These are phyloP conservation scores for Tachina lurida DNA, from an alignment of 2,888 invertebrate species.

Conservation along the genomic window DNA sequence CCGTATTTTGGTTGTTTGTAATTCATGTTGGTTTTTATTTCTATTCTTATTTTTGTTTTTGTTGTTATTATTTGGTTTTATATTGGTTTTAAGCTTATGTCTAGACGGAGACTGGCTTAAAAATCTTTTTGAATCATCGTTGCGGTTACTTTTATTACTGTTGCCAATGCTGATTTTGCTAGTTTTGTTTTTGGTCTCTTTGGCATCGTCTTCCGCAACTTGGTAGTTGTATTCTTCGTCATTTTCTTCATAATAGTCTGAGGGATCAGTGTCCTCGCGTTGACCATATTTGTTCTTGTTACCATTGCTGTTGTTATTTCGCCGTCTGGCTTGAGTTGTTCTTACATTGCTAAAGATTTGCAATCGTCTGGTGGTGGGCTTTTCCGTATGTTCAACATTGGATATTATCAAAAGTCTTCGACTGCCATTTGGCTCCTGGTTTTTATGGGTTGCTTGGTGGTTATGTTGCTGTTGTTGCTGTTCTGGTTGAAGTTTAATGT, in stretches of 20 bases:
- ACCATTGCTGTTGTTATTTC: constrained; percentile 51
- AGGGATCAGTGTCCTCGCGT: constrained; percentile 56
- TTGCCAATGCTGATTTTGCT: constrained; percentile 70
- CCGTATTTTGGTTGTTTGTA: constrained; percentile 67
- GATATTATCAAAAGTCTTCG: constrained; percentile 78
- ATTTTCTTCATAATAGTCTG: constrained; percentile 45
- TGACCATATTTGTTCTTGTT: constrained; percentile 47
- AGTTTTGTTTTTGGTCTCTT: constrained; percentile 58
- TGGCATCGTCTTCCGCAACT: constrained; percentile 65
- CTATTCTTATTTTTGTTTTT: constrained; percentile 41
- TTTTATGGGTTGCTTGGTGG: constrained; percentile 55
- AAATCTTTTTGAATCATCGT: constrained; percentile 78
- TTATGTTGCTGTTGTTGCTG: constrained; percentile 47
- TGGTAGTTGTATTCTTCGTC: constrained; percentile 52
- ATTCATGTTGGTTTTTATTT: constrained; percentile 72
- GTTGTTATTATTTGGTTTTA: constrained; percentile 69
- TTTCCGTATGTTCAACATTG: constrained; percentile 75
- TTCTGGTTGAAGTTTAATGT: background rate
- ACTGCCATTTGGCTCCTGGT: constrained; percentile 64
- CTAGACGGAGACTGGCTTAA: constrained; percentile 71
- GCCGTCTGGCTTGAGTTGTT: constrained; percentile 67
- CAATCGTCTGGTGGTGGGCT: constrained; percentile 77
- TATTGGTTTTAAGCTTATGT: constrained; percentile 75
- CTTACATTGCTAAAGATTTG: constrained; percentile 74
- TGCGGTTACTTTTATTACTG: constrained; percentile 72